Percentiles rank a stretch among this genome's conserved stretches.
These are phyloP conservation scores for Aspidiotus rigidus DNA, from an alignment of 2,888 invertebrate species.

Conservation along the genomic window DNA sequence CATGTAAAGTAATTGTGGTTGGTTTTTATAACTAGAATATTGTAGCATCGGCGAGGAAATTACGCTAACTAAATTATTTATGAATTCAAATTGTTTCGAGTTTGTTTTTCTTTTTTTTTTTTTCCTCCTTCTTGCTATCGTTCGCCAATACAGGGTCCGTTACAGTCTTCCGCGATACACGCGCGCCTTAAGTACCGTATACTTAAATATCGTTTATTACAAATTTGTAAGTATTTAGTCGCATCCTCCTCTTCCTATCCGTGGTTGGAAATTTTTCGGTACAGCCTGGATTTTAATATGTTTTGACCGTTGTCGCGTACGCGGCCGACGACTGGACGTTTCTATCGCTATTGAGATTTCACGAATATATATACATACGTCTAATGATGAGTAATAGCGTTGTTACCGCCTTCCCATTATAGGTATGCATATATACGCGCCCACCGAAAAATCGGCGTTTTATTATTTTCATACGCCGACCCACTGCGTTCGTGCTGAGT, in stretches of 20 bases:
- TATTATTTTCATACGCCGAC: constrained; percentile 6
- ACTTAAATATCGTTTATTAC: no score
- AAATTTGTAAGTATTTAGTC: no score
- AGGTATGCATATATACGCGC: constrained; percentile 2
- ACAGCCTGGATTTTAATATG: no score
- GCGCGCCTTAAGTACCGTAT: no score
- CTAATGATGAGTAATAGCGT: constrained; percentile 16
- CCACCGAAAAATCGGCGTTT: constrained; percentile 22
- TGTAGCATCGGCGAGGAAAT: constrained; percentile 18
- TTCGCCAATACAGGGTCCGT: no score
- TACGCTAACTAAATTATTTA: constrained; percentile 27
- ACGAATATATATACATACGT: not conserved
- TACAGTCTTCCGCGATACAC: no score
- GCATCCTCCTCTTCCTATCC: no score
- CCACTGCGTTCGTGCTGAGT: constrained; percentile 22
- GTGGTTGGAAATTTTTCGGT: no score
- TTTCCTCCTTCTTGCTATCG: not conserved
- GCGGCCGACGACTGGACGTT: not conserved
- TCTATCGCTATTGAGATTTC: not conserved
- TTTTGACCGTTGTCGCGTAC: not conserved
- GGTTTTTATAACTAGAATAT: constrained; percentile 25
- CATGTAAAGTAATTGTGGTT: constrained; percentile 14
- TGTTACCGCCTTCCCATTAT: constrained; percentile 3
- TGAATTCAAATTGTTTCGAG: constrained; percentile 25
- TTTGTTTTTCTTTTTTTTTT: not conserved